Evolutionary conservation across 2,797 vertebrate genomes (phyloP).

Genomic region (Onychomys arenicola): DNA sequence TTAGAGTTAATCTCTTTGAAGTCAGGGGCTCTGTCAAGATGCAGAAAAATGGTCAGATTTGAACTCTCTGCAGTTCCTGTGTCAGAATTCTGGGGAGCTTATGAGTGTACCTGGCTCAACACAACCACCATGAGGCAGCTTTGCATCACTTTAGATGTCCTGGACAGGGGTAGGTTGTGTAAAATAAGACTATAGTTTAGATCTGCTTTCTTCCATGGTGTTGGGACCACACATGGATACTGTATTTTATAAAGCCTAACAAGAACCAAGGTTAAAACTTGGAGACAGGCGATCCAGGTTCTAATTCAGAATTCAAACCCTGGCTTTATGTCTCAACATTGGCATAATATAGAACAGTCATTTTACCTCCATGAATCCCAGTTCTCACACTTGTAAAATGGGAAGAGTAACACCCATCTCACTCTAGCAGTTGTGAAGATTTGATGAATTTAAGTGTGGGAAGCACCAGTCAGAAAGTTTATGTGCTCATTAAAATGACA

Average conservation of each 20-base stretch:
- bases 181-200: background rate
- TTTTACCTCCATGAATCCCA: constrained; percentile 17
- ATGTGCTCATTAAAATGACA: background rate
- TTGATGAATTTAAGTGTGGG: background rate
- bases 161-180: background rate
- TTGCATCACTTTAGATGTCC: background rate
- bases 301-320: constrained; percentile 19
- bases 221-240: background rate
- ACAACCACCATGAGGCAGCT: background rate
- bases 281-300: background rate
- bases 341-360: background rate
- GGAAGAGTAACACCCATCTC: background rate
- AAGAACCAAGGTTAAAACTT: background rate
- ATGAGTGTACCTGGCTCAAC: background rate
- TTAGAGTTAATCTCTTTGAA: background rate
- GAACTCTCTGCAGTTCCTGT: background rate
- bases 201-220: background rate
- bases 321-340: background rate
- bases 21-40: constrained; percentile 50
- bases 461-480: background rate
- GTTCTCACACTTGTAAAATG: background rate
- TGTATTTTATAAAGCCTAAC: background rate
- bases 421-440: background rate
- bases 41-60: constrained; percentile 18
- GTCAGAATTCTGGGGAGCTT: constrained; percentile 4